A percentile compares a stretch with the other conserved stretches of the same genome.
Evolutionary conservation across 35 echinoderm and acorn worm genomes (phyloP).

Genomic region (Apostichopus californicus): DNA sequence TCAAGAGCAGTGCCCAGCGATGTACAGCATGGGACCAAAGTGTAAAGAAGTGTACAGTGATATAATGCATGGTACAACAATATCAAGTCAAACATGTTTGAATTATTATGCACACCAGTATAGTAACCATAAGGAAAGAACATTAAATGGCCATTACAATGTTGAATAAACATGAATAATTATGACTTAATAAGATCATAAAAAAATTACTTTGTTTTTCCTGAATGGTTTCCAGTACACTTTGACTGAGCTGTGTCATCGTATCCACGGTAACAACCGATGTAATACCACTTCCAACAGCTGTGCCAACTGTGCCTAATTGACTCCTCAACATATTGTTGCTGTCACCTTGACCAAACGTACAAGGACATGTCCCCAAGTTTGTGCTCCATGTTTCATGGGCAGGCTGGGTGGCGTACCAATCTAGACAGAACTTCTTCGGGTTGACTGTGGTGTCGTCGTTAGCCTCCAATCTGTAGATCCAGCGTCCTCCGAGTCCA

Average conservation of each 20-base stretch:
- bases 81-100: too few relatives aligned
- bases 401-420: slow-evolving; percentile 27
- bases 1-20: too few relatives aligned
- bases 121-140: too few relatives aligned
- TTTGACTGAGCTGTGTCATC: not conserved
- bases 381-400: slow-evolving; percentile 1
- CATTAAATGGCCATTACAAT: too few relatives aligned
- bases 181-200: not conserved
- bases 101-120: too few relatives aligned
- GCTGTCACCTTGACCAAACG: slow-evolving; percentile 54
- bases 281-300: not conserved
- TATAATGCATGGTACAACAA: too few relatives aligned
- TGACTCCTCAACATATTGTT: not conserved
- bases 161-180: too few relatives aligned
- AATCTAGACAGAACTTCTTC: slow-evolving; percentile 48
- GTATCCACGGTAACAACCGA: not conserved
- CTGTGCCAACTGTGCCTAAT: not conserved
- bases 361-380: slow-evolving; percentile 58
- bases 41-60: too few relatives aligned
- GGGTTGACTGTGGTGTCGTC: slow-evolving; percentile 39
- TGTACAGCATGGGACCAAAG: too few relatives aligned
- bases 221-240: not conserved
- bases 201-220: not conserved
- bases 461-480: slow-evolving; percentile 52
- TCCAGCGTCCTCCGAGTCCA: slow-evolving; percentile 37